Evolutionary conservation across 2,888 invertebrate genomes (phyloP), one percentile per base, ranked within the genome.

Genomic region (Cylloceria caligata): DNA sequence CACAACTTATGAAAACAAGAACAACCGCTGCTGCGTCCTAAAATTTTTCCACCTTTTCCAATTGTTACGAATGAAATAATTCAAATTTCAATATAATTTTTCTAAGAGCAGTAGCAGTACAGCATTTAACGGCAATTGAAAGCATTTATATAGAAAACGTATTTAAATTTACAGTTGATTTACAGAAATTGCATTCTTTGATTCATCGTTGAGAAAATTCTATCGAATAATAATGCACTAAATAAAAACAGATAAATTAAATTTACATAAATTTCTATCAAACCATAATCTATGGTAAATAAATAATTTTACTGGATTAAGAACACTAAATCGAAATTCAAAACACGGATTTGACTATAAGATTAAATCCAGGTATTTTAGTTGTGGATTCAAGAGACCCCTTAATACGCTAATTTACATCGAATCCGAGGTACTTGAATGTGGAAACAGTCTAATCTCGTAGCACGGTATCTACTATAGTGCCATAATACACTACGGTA

Each of bases 401-500:
- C 7, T 49, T 21, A 24, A 11, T 52, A 24, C 52, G 24, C 24
- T 24, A 24, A 52, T 24, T 52, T 24, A 68, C 77, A 68, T 81
- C 34, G 16, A 72, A 68, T 68, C 45, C 60, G 27, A 30, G 21
- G 27, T 19, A 65, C 39, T 75, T 39, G 30, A 80, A 65, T 49
- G 57, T 19, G 62, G 49, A 27, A 39, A 0, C 16, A 5, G 69
- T 73, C 77, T 73, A 69, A 77, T 72, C 60, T 52, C 19, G 55
- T 16, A 55, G 7, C 55, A 64, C 27, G 52, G 68, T 77, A 73
- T 69, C 73, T 69, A 73, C 72, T 77, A 47, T 36, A 60, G 34
- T 6, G 49, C 55, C 72, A 24, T 36, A 24, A 39, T 64, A 62
- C 55, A 34, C 55, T 62, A 36, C 16, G 24, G 45, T 64, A 78